Conservation (phyloP, 1,140 invertebrate species). For the Drosophila neocordata region DNA sequence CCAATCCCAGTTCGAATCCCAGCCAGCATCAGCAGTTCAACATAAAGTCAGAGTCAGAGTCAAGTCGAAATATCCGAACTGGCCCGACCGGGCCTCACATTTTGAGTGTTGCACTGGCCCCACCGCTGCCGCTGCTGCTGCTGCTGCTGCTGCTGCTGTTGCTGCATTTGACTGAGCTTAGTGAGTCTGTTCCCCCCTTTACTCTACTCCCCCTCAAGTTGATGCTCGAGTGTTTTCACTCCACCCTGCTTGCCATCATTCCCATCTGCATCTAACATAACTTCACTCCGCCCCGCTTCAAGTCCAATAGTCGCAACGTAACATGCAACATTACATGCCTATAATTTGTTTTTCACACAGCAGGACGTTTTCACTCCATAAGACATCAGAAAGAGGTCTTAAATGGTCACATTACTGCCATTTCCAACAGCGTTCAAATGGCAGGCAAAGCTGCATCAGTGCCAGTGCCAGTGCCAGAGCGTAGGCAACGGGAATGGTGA, state of each 20-base stretch:
- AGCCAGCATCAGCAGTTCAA: conserved; percentile 31
- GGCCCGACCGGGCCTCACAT: conserved; percentile 60
- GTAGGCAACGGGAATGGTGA: conserved; percentile 17
- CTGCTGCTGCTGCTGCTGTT: not conserved
- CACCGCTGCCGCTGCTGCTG: not conserved
- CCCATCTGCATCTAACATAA: conserved; percentile 4
- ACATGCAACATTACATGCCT: conserved; percentile 82
- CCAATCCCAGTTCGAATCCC: conserved; percentile 20
- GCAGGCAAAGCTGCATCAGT: conserved; percentile 35
- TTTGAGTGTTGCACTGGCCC: conserved; percentile 55
- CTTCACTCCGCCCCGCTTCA: conserved; percentile 21
- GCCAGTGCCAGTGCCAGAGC: conserved; percentile 24
- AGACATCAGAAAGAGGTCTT: conserved; percentile 82
- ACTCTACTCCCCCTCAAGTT: not conserved
- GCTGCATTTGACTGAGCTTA: conserved; percentile 52
- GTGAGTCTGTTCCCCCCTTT: conserved; percentile 22
- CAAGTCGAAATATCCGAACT: conserved; percentile 61
- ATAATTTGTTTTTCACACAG: conserved; percentile 82
- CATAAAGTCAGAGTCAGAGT: conserved; percentile 31
- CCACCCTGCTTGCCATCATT: conserved; percentile 14
- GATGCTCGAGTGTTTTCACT: conserved; percentile 32
- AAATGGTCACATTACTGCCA: conserved; percentile 82
- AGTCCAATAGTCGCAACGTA: conserved; percentile 62
- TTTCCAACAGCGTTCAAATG: conserved; percentile 79
- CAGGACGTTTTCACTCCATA: conserved; percentile 82